phyloP scores from a whole-genome alignment of 2,888 invertebrate genomes.

The Drosophila melanosoma region DNA sequence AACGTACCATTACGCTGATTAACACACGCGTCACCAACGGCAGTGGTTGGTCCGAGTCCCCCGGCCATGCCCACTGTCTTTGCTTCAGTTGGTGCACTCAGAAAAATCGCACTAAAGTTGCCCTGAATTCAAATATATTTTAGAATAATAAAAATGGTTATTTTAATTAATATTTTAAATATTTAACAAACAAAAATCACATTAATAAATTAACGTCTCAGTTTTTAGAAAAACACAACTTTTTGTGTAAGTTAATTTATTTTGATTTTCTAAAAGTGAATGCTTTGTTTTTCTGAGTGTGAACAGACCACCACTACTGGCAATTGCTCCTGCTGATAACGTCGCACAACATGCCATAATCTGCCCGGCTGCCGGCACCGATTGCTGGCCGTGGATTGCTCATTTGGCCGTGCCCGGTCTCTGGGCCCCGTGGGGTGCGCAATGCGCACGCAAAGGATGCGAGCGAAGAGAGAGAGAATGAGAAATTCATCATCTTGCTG shows the following conservation, averaged over 20 bases:
- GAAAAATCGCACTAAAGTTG: not conserved
- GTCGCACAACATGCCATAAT: constrained; percentile 80
- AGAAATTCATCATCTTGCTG: constrained; percentile 83
- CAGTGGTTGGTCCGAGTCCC: constrained; percentile 50
- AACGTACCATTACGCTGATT: constrained; percentile 84
- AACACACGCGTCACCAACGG: constrained; percentile 73
- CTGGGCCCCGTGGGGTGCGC: constrained; percentile 69
- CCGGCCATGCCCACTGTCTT: not conserved
- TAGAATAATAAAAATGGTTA: too few relatives aligned
- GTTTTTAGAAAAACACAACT: not conserved
- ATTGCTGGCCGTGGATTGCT: constrained; percentile 64
- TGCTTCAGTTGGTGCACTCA: not conserved
- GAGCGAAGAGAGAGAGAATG: constrained; percentile 9
- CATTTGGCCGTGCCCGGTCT: constrained; percentile 66
- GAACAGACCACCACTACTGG: constrained; percentile 31
- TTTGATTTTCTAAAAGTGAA: not conserved
- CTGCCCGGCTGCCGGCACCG: constrained; percentile 58
- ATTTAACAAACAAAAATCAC: too few relatives aligned
- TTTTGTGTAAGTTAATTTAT: not conserved
- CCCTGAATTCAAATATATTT: too few relatives aligned
- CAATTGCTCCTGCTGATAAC: constrained; percentile 68
- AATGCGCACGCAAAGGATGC: constrained; percentile 44
- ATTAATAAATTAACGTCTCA: not conserved
- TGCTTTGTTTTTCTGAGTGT: not conserved
- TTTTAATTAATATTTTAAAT: too few relatives aligned